Evolutionary conservation across 1,140 invertebrate species (phyloP).

Genomic region (Monochamus saltuarius): DNA sequence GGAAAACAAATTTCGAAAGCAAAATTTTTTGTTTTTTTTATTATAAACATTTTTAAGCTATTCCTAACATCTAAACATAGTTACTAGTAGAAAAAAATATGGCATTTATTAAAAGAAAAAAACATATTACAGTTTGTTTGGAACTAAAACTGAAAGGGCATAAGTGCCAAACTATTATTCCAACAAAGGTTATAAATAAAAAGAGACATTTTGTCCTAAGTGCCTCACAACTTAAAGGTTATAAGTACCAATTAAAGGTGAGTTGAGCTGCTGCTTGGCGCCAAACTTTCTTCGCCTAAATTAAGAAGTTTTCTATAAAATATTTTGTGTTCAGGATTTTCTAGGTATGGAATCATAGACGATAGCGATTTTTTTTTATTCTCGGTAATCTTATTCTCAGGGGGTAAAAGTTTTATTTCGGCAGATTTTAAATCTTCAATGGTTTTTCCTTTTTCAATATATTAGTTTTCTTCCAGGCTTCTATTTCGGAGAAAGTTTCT

Average conservation of each 20-base stretch:
- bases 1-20: slow-evolving; percentile 6
- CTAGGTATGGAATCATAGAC: too few species aligned
- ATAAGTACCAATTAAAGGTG: slow-evolving; percentile 13
- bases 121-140: slow-evolving; percentile 8
- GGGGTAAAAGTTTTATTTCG: slow-evolving; percentile 6
- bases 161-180: too few species aligned
- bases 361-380: slow-evolving; percentile 26
- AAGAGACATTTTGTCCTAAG: too few species aligned
- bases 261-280: slow-evolving; percentile 12
- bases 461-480: slow-evolving; percentile 13
- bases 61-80: slow-evolving; percentile 8
- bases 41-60: slow-evolving; percentile 12
- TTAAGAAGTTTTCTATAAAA: slow-evolving; percentile 20
- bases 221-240: background rate
- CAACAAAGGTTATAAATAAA: too few species aligned
- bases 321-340: slow-evolving; percentile 17
- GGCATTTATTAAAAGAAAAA: slow-evolving; percentile 3
- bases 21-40: slow-evolving; percentile 3
- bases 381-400: slow-evolving; percentile 17
- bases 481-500: slow-evolving; percentile 12
- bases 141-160: slow-evolving; percentile 2
- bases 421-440: slow-evolving; percentile 11
- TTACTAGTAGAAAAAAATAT: slow-evolving; percentile 6
- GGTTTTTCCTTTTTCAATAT: slow-evolving; percentile 16
- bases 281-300: slow-evolving; percentile 15